phyloP scores from a whole-genome alignment of 2,888 invertebrate species.

The Archaeoteleia sp. region DNA sequence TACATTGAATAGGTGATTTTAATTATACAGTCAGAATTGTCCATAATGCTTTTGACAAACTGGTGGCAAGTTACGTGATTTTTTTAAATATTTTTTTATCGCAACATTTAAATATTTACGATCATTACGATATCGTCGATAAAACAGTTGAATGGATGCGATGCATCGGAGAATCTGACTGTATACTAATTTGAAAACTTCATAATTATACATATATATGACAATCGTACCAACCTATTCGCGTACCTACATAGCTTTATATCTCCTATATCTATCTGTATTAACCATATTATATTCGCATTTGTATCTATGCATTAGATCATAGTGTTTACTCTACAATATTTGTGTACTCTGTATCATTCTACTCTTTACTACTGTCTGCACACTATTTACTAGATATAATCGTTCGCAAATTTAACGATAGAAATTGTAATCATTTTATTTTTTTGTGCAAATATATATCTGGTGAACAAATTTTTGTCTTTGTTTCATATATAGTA shows the following conservation, averaged over 20 bases:
- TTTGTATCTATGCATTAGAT: slow-evolving; percentile 51
- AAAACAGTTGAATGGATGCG: too few relatives aligned
- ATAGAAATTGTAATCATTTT: slow-evolving; percentile 28
- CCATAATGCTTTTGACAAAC: too few relatives aligned
- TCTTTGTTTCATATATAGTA: not conserved
- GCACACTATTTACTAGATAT: slow-evolving; percentile 50
- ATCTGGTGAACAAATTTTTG: slow-evolving; percentile 10
- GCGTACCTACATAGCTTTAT: slow-evolving; percentile 65
- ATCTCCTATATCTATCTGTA: slow-evolving; percentile 66
- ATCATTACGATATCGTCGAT: too few relatives aligned
- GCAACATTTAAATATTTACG: too few relatives aligned
- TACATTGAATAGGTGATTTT: slow-evolving; percentile 34
- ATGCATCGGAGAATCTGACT: too few relatives aligned
- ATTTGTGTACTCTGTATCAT: slow-evolving; percentile 51
- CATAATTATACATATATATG: slow-evolving; percentile 50
- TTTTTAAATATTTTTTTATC: too few relatives aligned
- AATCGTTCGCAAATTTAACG: slow-evolving; percentile 28
- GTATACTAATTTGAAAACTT: too few relatives aligned
- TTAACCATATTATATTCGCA: slow-evolving; percentile 53
- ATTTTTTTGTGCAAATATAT: slow-evolving; percentile 32
- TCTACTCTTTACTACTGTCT: slow-evolving; percentile 50
- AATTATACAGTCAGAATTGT: slow-evolving; percentile 6
- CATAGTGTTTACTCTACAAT: slow-evolving; percentile 47
- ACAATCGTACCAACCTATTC: slow-evolving; percentile 59
- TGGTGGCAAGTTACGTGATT: too few relatives aligned